phyloP scores from a whole-genome alignment of 2,113 vertebrate genomes.

The Andinoacara biseriatus region DNA sequence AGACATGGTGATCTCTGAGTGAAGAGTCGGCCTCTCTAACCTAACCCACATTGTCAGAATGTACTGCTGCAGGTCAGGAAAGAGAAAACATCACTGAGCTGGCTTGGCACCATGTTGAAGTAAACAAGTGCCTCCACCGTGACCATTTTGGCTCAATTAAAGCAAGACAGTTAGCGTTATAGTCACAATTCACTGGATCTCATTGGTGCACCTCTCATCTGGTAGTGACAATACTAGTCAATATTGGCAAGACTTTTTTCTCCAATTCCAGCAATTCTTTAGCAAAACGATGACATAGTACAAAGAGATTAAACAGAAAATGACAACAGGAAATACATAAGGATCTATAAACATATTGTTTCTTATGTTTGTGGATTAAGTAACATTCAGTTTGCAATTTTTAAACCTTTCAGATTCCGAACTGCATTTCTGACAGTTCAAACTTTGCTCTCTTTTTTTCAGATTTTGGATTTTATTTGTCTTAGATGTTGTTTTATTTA shows the following conservation, averaged over 20 bases:
- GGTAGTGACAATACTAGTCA: not conserved
- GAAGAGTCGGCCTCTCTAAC: not conserved
- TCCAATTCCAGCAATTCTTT: not conserved
- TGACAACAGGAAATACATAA: not conserved
- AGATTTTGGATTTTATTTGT: not conserved
- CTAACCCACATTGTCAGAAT: not conserved
- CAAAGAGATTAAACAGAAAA: not conserved
- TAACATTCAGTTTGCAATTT: not conserved
- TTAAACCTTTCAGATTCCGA: not conserved
- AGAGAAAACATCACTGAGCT: not conserved
- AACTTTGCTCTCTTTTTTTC: not conserved
- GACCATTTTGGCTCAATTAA: not conserved
- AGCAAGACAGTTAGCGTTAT: not conserved
- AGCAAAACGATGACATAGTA: not conserved
- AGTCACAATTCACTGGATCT: not conserved
- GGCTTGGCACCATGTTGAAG: not conserved
- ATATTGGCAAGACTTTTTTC: not conserved
- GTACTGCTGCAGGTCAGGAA: not conserved
- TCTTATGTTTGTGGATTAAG: not conserved
- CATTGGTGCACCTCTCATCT: not conserved
- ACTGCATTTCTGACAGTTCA: not conserved
- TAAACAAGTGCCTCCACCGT: not conserved
- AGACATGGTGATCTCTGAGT: slow-evolving; percentile 6
- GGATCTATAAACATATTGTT: not conserved
- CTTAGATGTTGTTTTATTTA: slow-evolving; percentile 4